A percentile compares a stretch with the other conserved stretches of the same genome.
Evolutionary conservation across 2,797 vertebrate genomes (phyloP).

Genomic region (Zenarchopterus dispar): DNA sequence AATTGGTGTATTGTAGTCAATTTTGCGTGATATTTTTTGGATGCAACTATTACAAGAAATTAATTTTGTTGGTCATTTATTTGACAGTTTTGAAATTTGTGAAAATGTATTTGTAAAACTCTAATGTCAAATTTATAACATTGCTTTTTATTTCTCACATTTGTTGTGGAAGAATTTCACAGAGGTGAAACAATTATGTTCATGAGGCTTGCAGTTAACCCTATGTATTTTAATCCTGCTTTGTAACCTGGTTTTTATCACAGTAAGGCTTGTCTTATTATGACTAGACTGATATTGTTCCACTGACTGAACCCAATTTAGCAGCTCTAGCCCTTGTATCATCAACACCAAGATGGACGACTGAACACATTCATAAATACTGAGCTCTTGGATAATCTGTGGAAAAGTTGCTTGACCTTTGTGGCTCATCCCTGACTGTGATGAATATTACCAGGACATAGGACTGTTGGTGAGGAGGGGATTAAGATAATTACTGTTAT

Average conservation of each 20-base stretch:
- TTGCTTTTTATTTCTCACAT: constrained; percentile 4
- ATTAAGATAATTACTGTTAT: constrained; percentile 83
- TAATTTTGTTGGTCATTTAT: constrained; percentile 1
- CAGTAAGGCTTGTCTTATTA: constrained; percentile 19
- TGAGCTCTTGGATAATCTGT: constrained; percentile 74
- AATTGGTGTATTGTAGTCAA: no score
- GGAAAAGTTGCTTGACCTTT: constrained; percentile 79
- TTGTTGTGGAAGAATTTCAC: constrained; percentile 44
- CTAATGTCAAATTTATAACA: constrained; percentile 35
- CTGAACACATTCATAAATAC: constrained; percentile 69
- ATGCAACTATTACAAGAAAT: constrained; percentile 20
- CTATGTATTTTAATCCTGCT: constrained; percentile 50
- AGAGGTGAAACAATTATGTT: constrained; percentile 24
- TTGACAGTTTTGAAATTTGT: neutral
- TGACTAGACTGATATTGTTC: constrained; percentile 40
- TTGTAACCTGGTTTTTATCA: constrained; percentile 44
- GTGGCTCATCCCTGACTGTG: constrained; percentile 63
- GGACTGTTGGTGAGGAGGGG: constrained; percentile 69
- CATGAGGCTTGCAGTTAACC: constrained; percentile 34
- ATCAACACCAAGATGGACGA: constrained; percentile 60
- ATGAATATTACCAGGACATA: constrained; percentile 59
- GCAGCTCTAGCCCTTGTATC: constrained; percentile 21
- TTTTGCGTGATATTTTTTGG: no score
- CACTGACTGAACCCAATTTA: constrained; percentile 61
- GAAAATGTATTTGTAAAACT: constrained; percentile 27